phyloP scores from a whole-genome alignment of 2,797 vertebrate genomes.

The Amblyopsis hoosieri region DNA sequence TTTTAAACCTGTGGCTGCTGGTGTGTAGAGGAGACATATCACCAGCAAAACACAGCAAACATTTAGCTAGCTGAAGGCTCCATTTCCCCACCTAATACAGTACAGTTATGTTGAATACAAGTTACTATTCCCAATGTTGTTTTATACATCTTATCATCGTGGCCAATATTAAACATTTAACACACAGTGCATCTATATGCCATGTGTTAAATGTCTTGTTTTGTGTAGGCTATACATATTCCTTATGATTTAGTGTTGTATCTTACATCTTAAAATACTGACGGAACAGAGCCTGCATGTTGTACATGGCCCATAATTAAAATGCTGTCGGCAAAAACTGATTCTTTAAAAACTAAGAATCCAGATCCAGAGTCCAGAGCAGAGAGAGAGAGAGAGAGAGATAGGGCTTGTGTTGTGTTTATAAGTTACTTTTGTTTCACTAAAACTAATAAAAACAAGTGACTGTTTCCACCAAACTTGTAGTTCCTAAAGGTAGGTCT shows the following conservation, averaged over 20 bases:
- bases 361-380: no score
- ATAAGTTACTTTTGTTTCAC: no score
- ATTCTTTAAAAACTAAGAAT: no score
- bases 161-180: slow-evolving; percentile 28
- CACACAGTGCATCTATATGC: slow-evolving; percentile 16
- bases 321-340: not conserved
- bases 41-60: not conserved
- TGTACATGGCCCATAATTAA: no score
- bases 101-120: slow-evolving; percentile 45
- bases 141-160: slow-evolving; percentile 14
- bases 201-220: no score
- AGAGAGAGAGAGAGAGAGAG: not conserved
- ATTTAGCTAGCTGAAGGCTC: not conserved
- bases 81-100: slow-evolving; percentile 27
- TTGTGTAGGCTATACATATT: not conserved
- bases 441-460: slow-evolving; percentile 28
- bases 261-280: no score
- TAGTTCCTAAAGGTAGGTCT: not conserved
- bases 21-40: slow-evolving; percentile 5
- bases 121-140: not conserved
- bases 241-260: not conserved
- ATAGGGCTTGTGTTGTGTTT: slow-evolving; percentile 12
- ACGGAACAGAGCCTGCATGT: no score
- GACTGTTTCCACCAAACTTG: slow-evolving; percentile 9
- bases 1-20: slow-evolving; percentile 7